These are phyloP conservation scores for Chymomyza costata DNA, from an alignment of 1,140 invertebrate species.

Conservation along the genomic window DNA sequence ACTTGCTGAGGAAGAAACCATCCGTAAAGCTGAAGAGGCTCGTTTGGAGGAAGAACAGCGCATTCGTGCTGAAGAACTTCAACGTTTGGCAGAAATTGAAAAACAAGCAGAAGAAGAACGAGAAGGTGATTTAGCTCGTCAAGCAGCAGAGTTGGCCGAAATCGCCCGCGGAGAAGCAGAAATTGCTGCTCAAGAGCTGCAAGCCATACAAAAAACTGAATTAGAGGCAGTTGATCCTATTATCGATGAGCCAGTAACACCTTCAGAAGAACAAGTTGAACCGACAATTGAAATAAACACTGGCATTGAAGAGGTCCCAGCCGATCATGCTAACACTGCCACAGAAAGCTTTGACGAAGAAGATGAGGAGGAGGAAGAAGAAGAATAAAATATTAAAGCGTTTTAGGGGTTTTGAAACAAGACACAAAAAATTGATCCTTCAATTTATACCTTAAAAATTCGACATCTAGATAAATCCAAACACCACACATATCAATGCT, in stretches of 20 bases:
- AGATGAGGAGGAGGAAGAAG: constrained; percentile 39
- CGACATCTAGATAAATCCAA: no score
- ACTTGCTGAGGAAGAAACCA: constrained; percentile 77
- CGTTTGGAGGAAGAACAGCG: constrained; percentile 79
- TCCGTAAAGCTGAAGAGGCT: constrained; percentile 77
- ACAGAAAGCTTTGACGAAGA: constrained; percentile 41
- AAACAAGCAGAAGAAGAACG: constrained; percentile 79
- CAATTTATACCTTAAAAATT: no score
- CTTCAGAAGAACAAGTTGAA: constrained; percentile 56
- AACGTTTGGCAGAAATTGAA: constrained; percentile 77
- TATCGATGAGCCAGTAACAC: constrained; percentile 61
- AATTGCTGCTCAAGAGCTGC: constrained; percentile 76
- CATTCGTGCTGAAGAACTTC: constrained; percentile 77
- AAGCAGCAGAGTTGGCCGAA: constrained; percentile 78
- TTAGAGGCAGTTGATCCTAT: constrained; percentile 54
- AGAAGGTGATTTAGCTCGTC: constrained; percentile 78
- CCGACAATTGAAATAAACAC: constrained; percentile 53
- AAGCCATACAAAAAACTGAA: constrained; percentile 60
- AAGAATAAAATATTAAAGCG: constrained; percentile 33
- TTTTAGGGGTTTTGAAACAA: no score
- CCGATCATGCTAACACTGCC: constrained; percentile 26
- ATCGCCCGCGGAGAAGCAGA: constrained; percentile 78
- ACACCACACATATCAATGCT: no score
- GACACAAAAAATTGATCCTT: no score
- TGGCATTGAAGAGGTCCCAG: constrained; percentile 33